A percentile compares a stretch with the other conserved stretches of the same genome.
phyloP scores from a whole-genome alignment of 1,140 invertebrate genomes.

The Onthophagus taurus region DNA sequence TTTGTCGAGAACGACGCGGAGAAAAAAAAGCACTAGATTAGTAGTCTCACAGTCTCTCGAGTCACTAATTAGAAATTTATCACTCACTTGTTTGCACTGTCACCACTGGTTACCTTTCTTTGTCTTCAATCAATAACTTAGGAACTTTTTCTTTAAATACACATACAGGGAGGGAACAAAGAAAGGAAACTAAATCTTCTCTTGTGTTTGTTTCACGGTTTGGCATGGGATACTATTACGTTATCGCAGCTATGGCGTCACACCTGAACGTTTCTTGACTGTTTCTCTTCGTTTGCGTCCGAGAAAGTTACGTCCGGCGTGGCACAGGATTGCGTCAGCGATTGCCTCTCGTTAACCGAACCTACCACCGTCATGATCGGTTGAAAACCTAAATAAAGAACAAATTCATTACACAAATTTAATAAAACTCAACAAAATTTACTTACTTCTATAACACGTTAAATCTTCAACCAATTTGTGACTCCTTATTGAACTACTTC shows the following conservation, averaged over 20 bases:
- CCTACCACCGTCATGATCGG: constrained; percentile 45
- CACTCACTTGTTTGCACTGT: constrained; percentile 8
- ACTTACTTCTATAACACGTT: constrained; percentile 32
- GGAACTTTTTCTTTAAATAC: constrained; percentile 33
- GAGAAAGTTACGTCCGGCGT: constrained; percentile 16
- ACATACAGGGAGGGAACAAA: no score
- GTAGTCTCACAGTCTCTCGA: constrained; percentile 7
- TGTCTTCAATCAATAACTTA: no score
- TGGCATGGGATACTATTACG: constrained; percentile 23
- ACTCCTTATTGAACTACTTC: constrained; percentile 44
- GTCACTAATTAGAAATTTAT: constrained; percentile 7
- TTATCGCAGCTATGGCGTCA: constrained; percentile 49
- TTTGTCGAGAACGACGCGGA: not conserved
- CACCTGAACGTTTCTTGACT: constrained; percentile 43
- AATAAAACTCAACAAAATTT: constrained; percentile 1
- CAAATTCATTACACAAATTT: not conserved
- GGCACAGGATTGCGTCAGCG: constrained; percentile 11
- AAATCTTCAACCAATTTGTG: constrained; percentile 49
- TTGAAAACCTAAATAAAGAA: constrained; percentile 41
- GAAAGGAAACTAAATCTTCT: constrained; percentile 15
- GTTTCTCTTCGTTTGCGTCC: constrained; percentile 15
- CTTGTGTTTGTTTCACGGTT: no score
- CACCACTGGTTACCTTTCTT: no score
- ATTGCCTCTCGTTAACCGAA: constrained; percentile 14
- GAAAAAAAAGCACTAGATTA: constrained; percentile 14